phyloP scores from a whole-genome alignment of 35 echinoderm and acorn worm species.

The Patiria miniata region DNA sequence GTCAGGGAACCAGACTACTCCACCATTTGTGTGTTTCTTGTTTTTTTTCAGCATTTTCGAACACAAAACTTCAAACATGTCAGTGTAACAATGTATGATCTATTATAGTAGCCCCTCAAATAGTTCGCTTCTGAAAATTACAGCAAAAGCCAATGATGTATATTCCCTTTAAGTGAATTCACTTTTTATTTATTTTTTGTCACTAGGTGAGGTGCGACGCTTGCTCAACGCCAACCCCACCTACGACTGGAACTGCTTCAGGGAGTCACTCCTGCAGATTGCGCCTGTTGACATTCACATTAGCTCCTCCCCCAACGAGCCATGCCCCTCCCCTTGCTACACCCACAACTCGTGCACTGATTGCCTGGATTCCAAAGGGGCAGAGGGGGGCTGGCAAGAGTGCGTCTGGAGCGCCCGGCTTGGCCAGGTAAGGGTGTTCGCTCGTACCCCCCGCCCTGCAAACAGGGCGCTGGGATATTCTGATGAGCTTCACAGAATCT shows the following conservation, averaged over 20 bases:
- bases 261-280: constrained; percentile 35
- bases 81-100: too few relatives aligned
- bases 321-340: constrained; percentile 69
- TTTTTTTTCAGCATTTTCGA: too few relatives aligned
- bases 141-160: too few relatives aligned
- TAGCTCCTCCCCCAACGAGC: constrained; percentile 36
- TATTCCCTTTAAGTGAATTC: too few relatives aligned
- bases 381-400: constrained; percentile 80
- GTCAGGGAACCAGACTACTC: too few relatives aligned
- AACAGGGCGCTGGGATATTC: too few relatives aligned
- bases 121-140: too few relatives aligned
- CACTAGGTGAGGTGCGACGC: constrained; percentile 69
- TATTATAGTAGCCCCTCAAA: too few relatives aligned
- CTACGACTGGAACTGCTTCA: constrained; percentile 94
- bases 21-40: too few relatives aligned
- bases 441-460: too few relatives aligned
- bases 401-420: constrained; percentile 86
- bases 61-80: too few relatives aligned
- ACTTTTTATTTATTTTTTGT: background rate
- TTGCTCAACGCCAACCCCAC: constrained; percentile 48
- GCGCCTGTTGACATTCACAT: constrained; percentile 49
- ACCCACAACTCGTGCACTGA: constrained; percentile 50
- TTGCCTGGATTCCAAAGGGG: constrained; percentile 63
- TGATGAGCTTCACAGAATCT: too few relatives aligned
- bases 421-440: constrained; percentile 58